Evolutionary conservation across 2,797 vertebrate genomes (phyloP), one percentile per base, ranked within the genome.

Genomic region (Dallia pectoralis): DNA sequence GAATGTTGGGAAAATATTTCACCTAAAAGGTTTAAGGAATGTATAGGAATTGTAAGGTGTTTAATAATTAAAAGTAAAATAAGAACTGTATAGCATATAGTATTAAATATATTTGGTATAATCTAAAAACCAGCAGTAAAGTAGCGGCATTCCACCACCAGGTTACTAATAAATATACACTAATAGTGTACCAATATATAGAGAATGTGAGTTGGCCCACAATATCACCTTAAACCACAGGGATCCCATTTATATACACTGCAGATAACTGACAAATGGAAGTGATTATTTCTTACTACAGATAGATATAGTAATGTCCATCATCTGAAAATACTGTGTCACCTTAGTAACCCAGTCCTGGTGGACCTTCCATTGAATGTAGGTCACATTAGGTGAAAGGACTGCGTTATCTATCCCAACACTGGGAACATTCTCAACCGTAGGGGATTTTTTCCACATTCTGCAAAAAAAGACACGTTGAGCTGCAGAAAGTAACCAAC

Each of bases 391-490:
- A 8, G 89, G 84, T 85, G 87, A 94, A 40, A 88, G 75, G 67
- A 81, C 56, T 8, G 84, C 90, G 3, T 82, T 87, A 49, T 92
- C 88, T 29, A 95, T 84, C 4, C 79, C 70, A 70, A 94, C 84
- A 67, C 72, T 94, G 44, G 95, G 92, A 48, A 95, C 81, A 47
- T 90, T 91, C 71, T 93, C 91, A n/a, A 84, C 79, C 84, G 87
- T 90, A 7, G 93, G 91, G 67, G 89, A 89, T 81, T 94, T 95
- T 82, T 94, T 94, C 94, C 95, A 96, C 64, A 87, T 87, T 84
- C 95, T 96, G 70, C 74, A 69, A 82, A 73, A 30, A 44, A 12
- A 59, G 25, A 59, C n/a, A 59, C 14, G 53, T 14, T 12, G 53
- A 59, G 14, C n/a, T 12, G 36, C 32, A 36, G 59, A 22, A 73